Conservation (phyloP, 2,113 vertebrate species). For the Cheirogaleus medius region DNA sequence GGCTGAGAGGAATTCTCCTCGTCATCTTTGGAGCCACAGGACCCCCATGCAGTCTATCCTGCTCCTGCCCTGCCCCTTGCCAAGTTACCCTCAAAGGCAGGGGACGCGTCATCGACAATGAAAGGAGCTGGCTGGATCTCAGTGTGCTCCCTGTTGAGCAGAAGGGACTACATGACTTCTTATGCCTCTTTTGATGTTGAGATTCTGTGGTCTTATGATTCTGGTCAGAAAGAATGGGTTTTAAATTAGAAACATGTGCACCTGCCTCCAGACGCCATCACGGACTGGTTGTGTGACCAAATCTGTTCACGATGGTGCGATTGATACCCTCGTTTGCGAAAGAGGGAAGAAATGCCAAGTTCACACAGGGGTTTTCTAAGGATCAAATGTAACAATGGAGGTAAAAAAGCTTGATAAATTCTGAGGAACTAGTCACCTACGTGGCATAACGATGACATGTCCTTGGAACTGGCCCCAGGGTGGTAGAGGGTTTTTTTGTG, state of each 20-base stretch:
- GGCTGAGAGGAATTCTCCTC: neutral
- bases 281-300: neutral
- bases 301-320: neutral
- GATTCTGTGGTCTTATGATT: neutral
- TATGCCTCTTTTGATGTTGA: neutral
- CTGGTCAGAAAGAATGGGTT: neutral
- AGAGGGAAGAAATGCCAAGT: conserved; percentile 3
- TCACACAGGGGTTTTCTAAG: conserved; percentile 19
- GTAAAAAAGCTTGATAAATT: neutral
- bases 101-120: neutral
- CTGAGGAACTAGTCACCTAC: neutral
- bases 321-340: conserved; percentile 22
- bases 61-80: neutral
- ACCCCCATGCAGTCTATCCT: neutral
- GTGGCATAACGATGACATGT: neutral
- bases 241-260: neutral
- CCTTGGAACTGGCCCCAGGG: neutral
- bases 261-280: neutral
- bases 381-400: neutral
- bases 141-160: neutral
- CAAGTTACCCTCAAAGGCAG: neutral
- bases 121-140: neutral
- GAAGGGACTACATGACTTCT: neutral
- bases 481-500: neutral
- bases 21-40: neutral